phyloP scores from a whole-genome alignment of 1,140 invertebrate species.

The Daktulosphaira vitifoliae region DNA sequence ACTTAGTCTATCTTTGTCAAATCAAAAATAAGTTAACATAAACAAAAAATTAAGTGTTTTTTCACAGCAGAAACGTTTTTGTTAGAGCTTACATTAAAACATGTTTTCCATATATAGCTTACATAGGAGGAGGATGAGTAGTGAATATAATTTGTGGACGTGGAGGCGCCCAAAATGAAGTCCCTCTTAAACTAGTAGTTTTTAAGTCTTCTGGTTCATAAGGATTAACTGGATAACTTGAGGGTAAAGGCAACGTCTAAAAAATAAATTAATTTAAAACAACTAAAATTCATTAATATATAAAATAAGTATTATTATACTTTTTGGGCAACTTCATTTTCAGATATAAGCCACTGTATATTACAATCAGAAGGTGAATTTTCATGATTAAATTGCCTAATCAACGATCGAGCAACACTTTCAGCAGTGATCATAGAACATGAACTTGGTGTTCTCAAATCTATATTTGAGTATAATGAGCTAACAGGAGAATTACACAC shows the following conservation, averaged over 20 bases:
- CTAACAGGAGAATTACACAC: conserved; percentile 49
- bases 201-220: conserved; percentile 48
- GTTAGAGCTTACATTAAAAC: too few relatives aligned
- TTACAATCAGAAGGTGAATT: conserved; percentile 69
- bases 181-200: conserved; percentile 58
- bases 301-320: conserved; percentile 42
- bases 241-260: conserved; percentile 63
- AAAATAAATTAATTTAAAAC: conserved; percentile 31
- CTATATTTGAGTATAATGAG: conserved; percentile 54
- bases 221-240: conserved; percentile 56
- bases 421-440: conserved; percentile 55
- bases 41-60: too few relatives aligned
- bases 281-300: neutral
- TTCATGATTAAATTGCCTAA: conserved; percentile 67
- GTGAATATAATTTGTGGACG: conserved; percentile 77
- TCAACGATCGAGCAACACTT: conserved; percentile 64
- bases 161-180: conserved; percentile 74
- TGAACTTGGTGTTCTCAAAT: conserved; percentile 37
- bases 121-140: conserved; percentile 60
- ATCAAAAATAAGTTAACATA: too few relatives aligned
- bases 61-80: too few relatives aligned
- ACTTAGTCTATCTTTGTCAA: too few relatives aligned
- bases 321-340: conserved; percentile 66
- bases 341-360: conserved; percentile 72
- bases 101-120: too few relatives aligned